Conservation (phyloP, 2,888 invertebrate genomes). For the Drosophila mayaguana region DNA sequence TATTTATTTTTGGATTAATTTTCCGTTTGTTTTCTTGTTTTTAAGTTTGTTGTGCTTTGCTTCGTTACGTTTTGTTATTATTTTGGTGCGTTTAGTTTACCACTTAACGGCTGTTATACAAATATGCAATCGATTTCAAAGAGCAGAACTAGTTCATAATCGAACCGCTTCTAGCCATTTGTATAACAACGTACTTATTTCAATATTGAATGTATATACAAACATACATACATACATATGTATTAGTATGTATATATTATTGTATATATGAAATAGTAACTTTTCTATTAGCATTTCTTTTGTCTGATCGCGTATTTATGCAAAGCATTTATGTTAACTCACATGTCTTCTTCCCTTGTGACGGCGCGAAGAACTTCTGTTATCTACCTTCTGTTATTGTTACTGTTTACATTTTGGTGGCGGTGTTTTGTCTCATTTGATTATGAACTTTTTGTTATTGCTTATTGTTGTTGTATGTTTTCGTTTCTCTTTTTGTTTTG, state of each 20-base stretch:
- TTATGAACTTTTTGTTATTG: slow-evolving; percentile 21
- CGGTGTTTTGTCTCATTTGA: slow-evolving; percentile 30
- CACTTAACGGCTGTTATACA: slow-evolving; percentile 17
- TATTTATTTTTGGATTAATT: slow-evolving; percentile 68
- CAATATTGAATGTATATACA: slow-evolving; percentile 3
- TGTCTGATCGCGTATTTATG: slow-evolving; percentile 12
- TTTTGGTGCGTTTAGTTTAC: slow-evolving; percentile 21
- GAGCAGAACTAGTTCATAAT: slow-evolving; percentile 28
- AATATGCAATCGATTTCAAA: slow-evolving; percentile 23
- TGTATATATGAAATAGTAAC: slow-evolving; percentile 6
- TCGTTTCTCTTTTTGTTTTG: not conserved
- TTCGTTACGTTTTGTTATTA: slow-evolving; percentile 33
- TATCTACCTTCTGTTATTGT: slow-evolving; percentile 12
- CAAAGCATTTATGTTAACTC: slow-evolving; percentile 21
- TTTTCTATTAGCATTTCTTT: slow-evolving; percentile 19
- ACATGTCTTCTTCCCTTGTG: slow-evolving; percentile 12
- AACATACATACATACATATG: not conserved
- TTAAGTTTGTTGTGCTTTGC: slow-evolving; percentile 31
- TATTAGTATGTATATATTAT: not conserved
- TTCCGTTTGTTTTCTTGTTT: slow-evolving; percentile 50
- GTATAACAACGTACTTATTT: slow-evolving; percentile 11
- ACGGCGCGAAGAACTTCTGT: slow-evolving; percentile 20
- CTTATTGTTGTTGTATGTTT: slow-evolving; percentile 3
- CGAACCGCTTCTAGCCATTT: slow-evolving; percentile 23
- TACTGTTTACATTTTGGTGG: slow-evolving; percentile 27